Evolutionary conservation across 2,797 vertebrate species (phyloP).

Genomic region (Periparus ater): DNA sequence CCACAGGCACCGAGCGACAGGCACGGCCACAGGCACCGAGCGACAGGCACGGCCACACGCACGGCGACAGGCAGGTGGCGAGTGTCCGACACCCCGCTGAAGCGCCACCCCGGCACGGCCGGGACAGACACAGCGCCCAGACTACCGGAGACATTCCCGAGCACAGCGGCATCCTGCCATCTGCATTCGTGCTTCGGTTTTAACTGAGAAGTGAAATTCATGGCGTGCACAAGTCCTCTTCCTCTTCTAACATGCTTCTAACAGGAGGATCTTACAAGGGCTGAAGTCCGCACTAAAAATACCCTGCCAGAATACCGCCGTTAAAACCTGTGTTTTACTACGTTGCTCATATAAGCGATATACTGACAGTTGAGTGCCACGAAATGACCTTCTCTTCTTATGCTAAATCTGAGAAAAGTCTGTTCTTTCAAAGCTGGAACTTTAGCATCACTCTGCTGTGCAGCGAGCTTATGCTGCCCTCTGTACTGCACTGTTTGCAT

Average conservation of each 20-base stretch:
- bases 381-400: not conserved
- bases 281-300: not conserved
- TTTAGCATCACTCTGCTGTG: not conserved
- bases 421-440: not conserved
- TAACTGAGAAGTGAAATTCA: not conserved
- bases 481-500: not conserved
- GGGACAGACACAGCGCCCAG: no score
- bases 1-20: no score
- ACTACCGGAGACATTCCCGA: no score
- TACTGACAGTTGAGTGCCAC: not conserved
- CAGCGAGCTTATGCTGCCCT: not conserved
- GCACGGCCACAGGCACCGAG: no score
- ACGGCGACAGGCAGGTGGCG: no score
- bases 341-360: not conserved
- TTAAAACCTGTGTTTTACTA: not conserved
- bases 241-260: not conserved
- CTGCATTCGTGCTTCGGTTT: no score
- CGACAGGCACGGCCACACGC: no score
- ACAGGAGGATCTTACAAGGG: not conserved
- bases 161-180: not conserved
- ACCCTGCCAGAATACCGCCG: not conserved
- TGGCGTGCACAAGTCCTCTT: not conserved
- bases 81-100: no score
- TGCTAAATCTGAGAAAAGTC: not conserved
- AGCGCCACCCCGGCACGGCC: no score